Evolutionary conservation across 1,140 invertebrate genomes (phyloP), one percentile per base, ranked within the genome.

Genomic region (Neodiprion fabricii): DNA sequence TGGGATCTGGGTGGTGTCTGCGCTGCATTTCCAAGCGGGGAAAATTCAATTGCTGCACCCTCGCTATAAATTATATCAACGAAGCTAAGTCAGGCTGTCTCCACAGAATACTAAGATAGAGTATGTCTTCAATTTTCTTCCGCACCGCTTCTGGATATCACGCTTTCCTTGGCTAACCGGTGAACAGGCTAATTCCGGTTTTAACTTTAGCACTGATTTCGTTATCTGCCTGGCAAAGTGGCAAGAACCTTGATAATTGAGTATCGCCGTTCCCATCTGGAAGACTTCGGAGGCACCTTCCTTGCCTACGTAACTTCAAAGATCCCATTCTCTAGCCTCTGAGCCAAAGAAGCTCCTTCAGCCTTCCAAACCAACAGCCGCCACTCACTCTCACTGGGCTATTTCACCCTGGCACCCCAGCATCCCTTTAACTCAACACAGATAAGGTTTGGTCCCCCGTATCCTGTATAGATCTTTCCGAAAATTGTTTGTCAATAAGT

Each of bases 41-140:
- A 61, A 61, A 61, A 61, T 14, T 61, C 53, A 61, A 61, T 61
- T 40, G 28, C 28, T 61, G 53, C 53, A 61, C 53, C 11, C 11
- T 61, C n/a, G n/a, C 53, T 61, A 61, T 61, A 61, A 61, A 61
- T 61, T 9, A 61, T 61, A 61, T 61, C 53, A 61, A 9, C n/a
- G 53, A 12, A 61, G 53, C 11, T 14, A 61, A 17, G 53, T 61
- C n/a, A 61, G 4, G 53, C n/a, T 61, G 53, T 61, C 53, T 61
- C 53, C n/a, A 17, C 53, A 17, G 53, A 61, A 17, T 61, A 17
- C 53, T 61, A 61, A 12, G 53, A 61, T 5, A 61, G 53, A 12
- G 53, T 17, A 61, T 7, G 53, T 17, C 53, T 61, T 61, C 11
- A 61, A 61, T 61, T 61, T 61, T 14, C 11, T 61, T 14, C 53